phyloP scores from a whole-genome alignment of 2,888 invertebrate genomes.

The Tillus elongatus region DNA sequence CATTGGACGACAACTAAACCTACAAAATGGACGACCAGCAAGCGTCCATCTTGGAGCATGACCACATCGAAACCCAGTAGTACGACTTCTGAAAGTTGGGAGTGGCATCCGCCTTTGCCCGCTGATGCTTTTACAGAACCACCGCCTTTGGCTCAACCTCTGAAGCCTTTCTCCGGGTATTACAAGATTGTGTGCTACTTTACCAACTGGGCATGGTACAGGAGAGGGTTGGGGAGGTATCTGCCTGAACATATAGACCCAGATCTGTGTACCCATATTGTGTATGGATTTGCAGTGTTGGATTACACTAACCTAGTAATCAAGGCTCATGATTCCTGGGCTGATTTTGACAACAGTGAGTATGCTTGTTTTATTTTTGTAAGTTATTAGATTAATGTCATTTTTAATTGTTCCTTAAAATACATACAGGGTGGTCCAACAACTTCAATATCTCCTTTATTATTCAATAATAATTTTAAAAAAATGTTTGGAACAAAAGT shows the following conservation, averaged over 20 bases:
- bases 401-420: too few species aligned
- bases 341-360: constrained; percentile 79
- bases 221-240: constrained; percentile 72
- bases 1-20: constrained; percentile 28
- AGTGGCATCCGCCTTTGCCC: constrained; percentile 33
- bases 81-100: constrained; percentile 25
- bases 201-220: constrained; percentile 91
- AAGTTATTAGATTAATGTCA: too few species aligned
- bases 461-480: too few species aligned
- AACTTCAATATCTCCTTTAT: too few species aligned
- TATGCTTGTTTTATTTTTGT: constrained; percentile 15
- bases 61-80: constrained; percentile 19
- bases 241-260: constrained; percentile 80
- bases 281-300: constrained; percentile 89
- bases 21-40: constrained; percentile 27
- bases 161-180: constrained; percentile 51
- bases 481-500: too few species aligned
- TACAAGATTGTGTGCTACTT: constrained; percentile 85
- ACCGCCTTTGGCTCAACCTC: constrained; percentile 40
- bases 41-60: too few species aligned
- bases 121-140: constrained; percentile 35
- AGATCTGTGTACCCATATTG: constrained; percentile 81
- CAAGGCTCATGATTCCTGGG: constrained; percentile 83
- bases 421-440: too few species aligned
- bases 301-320: constrained; percentile 70